Conservation (phyloP, 1,140 invertebrate genomes). For the Drosophila bocqueti region DNA sequence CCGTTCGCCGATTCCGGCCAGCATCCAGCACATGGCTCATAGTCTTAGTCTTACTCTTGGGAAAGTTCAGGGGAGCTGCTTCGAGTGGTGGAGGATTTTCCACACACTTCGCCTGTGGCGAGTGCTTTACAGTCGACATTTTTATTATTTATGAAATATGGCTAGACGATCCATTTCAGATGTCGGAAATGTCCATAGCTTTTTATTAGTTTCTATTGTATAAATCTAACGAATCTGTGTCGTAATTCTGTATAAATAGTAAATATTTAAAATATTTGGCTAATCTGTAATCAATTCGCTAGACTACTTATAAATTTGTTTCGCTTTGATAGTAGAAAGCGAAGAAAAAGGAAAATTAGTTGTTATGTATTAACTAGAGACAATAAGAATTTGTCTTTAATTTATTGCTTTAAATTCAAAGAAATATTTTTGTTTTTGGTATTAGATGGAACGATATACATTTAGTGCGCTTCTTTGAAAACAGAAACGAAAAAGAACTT, state of each 20-base stretch:
- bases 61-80: slow-evolving; percentile 17
- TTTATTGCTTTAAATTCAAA: neutral
- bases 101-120: slow-evolving; percentile 52
- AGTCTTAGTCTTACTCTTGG: slow-evolving; percentile 19
- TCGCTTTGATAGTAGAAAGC: neutral
- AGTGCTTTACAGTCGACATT: slow-evolving; percentile 71
- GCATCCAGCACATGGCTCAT: slow-evolving; percentile 31
- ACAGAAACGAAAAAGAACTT: neutral
- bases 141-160: slow-evolving; percentile 77
- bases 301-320: neutral
- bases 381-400: neutral
- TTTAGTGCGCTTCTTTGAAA: neutral
- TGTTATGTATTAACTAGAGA: neutral
- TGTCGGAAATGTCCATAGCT: slow-evolving; percentile 33
- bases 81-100: slow-evolving; percentile 9
- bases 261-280: neutral
- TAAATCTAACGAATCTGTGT: neutral
- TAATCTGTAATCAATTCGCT: neutral
- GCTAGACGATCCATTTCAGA: slow-evolving; percentile 22
- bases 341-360: neutral
- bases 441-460: neutral
- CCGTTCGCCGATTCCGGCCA: slow-evolving; percentile 16
- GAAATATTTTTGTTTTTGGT: neutral
- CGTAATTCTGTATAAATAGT: neutral
- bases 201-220: slow-evolving; percentile 7